Evolutionary conservation across 35 echinoderm and acorn worm species (phyloP), one percentile per base, ranked within the genome.

Genomic region (Apostichopus japonicus): DNA sequence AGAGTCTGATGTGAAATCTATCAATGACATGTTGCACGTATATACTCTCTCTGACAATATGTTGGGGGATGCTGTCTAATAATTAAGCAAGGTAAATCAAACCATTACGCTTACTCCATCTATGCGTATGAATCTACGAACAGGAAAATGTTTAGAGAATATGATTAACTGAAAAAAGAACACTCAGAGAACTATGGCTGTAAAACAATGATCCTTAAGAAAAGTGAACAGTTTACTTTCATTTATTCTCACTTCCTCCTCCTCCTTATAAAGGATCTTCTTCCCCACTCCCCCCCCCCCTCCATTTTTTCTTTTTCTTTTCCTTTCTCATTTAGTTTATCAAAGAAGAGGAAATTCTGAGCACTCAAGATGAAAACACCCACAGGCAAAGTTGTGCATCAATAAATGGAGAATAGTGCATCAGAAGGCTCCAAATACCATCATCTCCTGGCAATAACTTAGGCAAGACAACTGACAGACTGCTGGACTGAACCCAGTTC

Each of bases 321-420:
- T 73, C 17, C 17, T 73, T 23, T 75, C n/a, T 75, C 17, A n/a
- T 75, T 75, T 15, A 21, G 13, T 75, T 44, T 44, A 4, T 67
- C 19, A 67, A 67, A 15, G 71, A 19, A 75, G 21, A 75, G 71
- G 17, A 75, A 75, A 75, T 75, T 19, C 71, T 19, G 21, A 75
- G 71, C 71, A 75, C 15, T 75, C 22, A 8, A 75, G 71, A 75
- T 75, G 17, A 75, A 75, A 75, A 75, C 71, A 1, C 71, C 71
- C 71, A 75, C 71, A n/a, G 71, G 71, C 71, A 75, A 75, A 75
- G 71, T 75, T 15, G 71, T 19, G 71, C 71, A 15, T 75, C 71
- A 75, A 75, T 75, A 75, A 75, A 75, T 75, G 71, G 71, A 75
- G 71, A 75, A 75, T 75, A 75, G 71, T 75, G 71, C 15, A 75